A percentile compares a stretch with the other conserved stretches of the same genome.
These are phyloP conservation scores for Argentina silus DNA, from an alignment of 2,797 vertebrate species.

Conservation along the genomic window DNA sequence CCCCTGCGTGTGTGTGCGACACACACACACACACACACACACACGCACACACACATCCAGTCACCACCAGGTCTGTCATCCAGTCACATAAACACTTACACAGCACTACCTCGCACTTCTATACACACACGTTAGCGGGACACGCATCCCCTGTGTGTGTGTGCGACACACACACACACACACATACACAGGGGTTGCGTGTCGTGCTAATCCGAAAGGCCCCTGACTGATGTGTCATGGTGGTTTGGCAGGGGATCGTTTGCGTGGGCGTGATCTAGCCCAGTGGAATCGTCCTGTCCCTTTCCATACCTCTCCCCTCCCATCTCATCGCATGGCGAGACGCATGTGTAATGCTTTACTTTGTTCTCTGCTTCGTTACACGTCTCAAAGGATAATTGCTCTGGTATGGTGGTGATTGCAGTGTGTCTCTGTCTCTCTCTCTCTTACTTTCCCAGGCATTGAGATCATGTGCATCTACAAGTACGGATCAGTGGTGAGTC, in stretches of 20 bases:
- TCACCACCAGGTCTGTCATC: too few relatives aligned
- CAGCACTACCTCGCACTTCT: background rate
- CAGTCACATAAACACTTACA: background rate
- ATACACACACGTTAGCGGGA: too few relatives aligned
- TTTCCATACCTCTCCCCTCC: constrained; percentile 50
- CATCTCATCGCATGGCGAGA: constrained; percentile 52
- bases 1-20: background rate
- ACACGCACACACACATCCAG: background rate
- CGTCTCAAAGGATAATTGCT: constrained; percentile 70
- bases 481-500: constrained; percentile 95
- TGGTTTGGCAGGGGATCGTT: constrained; percentile 50
- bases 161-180: background rate
- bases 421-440: constrained; percentile 45
- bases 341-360: constrained; percentile 63
- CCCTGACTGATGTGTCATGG: constrained; percentile 55
- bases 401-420: constrained; percentile 71
- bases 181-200: constrained; percentile 33
- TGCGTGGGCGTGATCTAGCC: constrained; percentile 43
- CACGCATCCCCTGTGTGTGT: too few relatives aligned
- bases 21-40: constrained; percentile 3
- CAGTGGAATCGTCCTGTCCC: constrained; percentile 42
- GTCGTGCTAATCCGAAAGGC: constrained; percentile 46
- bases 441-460: constrained; percentile 82
- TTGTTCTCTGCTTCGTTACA: constrained; percentile 59
- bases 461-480: constrained; percentile 99